Conservation (phyloP, 2,113 vertebrate species). For the Melanostigma gelatinosum region DNA sequence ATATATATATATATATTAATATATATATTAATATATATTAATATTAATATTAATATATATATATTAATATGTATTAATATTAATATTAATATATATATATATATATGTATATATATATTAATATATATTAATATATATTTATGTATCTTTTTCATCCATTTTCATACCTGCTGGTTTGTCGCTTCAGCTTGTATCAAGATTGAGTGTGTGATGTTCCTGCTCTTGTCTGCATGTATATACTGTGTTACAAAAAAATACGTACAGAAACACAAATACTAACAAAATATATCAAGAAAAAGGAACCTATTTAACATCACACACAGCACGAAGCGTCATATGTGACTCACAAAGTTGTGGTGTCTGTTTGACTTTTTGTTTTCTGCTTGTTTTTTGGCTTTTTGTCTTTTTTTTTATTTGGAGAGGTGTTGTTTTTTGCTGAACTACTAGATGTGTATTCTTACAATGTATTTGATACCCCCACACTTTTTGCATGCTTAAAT, state of each 20-base stretch:
- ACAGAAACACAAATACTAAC: constrained; percentile 73
- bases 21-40: too few relatives aligned
- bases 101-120: background rate
- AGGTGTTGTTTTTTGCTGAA: constrained; percentile 75
- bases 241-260: constrained; percentile 65
- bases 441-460: constrained; percentile 81
- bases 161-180: constrained; percentile 66
- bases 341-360: constrained; percentile 73
- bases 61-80: background rate
- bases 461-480: constrained; percentile 81
- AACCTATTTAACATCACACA: constrained; percentile 71
- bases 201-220: constrained; percentile 68
- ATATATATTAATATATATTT: background rate
- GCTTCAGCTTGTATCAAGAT: constrained; percentile 63
- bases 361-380: constrained; percentile 52
- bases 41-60: too few relatives aligned
- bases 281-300: constrained; percentile 64
- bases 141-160: constrained; percentile 45
- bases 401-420: constrained; percentile 51
- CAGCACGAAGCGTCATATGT: constrained; percentile 73
- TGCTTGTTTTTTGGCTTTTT: constrained; percentile 22
- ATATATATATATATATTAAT: background rate
- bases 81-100: background rate
- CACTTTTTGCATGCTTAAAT: constrained; percentile 82
- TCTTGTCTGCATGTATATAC: constrained; percentile 81